phyloP scores from a whole-genome alignment of 2,113 vertebrate genomes.

The Nerophis lumbriciformis region DNA sequence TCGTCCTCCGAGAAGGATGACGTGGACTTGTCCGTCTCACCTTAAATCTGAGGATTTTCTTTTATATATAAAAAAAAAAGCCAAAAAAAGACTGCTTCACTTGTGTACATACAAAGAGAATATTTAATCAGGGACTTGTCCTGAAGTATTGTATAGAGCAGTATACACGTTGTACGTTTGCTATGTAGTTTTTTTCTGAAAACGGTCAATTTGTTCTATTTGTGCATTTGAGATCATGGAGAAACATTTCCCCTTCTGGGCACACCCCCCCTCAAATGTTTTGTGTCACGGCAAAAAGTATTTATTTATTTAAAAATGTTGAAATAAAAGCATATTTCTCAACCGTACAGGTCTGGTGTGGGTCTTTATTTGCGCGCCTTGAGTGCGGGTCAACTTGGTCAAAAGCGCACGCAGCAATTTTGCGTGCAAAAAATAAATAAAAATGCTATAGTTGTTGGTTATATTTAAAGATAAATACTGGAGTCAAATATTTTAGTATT shows the following conservation, averaged over 20 bases:
- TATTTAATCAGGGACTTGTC: conserved; percentile 64
- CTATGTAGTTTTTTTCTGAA: conserved; percentile 73
- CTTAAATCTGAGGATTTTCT: conserved; percentile 65
- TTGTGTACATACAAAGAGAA: conserved; percentile 65
- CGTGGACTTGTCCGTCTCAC: conserved; percentile 85
- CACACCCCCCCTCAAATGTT: conserved; percentile 54
- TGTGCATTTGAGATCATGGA: conserved; percentile 32
- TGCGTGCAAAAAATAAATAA: too few relatives aligned
- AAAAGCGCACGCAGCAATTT: neutral
- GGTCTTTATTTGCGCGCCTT: conserved; percentile 37
- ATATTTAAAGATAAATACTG: too few relatives aligned
- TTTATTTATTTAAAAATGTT: conserved; percentile 98
- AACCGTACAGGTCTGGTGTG: conserved; percentile 44
- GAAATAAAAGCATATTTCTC: conserved; percentile 76
- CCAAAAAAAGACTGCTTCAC: conserved; percentile 69
- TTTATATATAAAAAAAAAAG: conserved; percentile 28
- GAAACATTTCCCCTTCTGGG: conserved; percentile 22
- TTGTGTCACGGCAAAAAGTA: conserved; percentile 78
- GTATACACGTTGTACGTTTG: conserved; percentile 74
- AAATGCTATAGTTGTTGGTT: too few relatives aligned
- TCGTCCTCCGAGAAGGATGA: conserved; percentile 95
- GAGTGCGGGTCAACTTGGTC: conserved; percentile 13
- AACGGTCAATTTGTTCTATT: conserved; percentile 42
- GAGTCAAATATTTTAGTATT: too few relatives aligned
- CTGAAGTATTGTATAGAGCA: conserved; percentile 69